phyloP scores from a whole-genome alignment of 2,888 invertebrate genomes.

The Archips crataeganus region DNA sequence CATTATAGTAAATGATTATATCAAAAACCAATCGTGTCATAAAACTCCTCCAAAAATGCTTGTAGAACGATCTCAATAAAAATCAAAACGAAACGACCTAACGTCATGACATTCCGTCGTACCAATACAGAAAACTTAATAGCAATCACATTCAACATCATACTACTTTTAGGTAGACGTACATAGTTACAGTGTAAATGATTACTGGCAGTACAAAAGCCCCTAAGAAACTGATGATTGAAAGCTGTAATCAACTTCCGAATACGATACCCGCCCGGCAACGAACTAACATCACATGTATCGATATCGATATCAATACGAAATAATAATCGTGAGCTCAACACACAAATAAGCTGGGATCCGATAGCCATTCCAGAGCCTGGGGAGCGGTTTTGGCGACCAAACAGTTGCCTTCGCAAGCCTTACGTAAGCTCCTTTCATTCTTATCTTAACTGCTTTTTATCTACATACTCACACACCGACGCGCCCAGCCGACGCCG shows the following conservation, averaged over 20 bases:
- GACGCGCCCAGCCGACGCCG: slow-evolving; percentile 31
- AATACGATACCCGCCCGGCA: slow-evolving; percentile 4
- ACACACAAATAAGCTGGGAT: slow-evolving; percentile 25
- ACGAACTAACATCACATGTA: neutral
- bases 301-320: neutral
- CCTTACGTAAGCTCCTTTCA: slow-evolving; percentile 76
- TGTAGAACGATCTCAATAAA: neutral
- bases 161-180: neutral
- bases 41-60: slow-evolving; percentile 1
- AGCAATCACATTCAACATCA: slow-evolving; percentile 19
- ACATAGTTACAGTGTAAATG: neutral
- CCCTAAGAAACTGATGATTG: slow-evolving; percentile 12
- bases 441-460: slow-evolving; percentile 63
- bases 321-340: slow-evolving; percentile 25
- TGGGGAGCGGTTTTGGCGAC: slow-evolving; percentile 52
- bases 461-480: slow-evolving; percentile 75
- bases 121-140: neutral
- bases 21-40: slow-evolving; percentile 1
- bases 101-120: neutral
- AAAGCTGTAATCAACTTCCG: slow-evolving; percentile 23
- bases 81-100: neutral
- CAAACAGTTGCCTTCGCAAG: slow-evolving; percentile 57
- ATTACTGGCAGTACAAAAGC: slow-evolving; percentile 10
- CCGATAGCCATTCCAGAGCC: slow-evolving; percentile 35
- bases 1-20: neutral